Evolutionary conservation across 2,113 vertebrate genomes (phyloP).

Genomic region (Corythornis cristatus): DNA sequence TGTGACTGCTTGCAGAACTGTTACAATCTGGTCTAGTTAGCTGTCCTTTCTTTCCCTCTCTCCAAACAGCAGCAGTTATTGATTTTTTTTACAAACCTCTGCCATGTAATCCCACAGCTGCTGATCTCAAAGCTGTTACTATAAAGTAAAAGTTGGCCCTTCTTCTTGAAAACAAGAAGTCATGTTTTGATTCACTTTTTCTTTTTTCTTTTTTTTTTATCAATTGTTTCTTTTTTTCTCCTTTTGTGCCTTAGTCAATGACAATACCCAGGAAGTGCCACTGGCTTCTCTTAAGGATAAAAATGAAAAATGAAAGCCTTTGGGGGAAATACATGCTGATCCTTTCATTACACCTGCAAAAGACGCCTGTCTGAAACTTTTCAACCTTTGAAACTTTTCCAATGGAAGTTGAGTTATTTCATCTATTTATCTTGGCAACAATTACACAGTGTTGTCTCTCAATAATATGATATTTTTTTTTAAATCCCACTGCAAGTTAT

Average conservation of each 20-base stretch:
- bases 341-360: slow-evolving; percentile 72
- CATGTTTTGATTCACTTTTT: slow-evolving; percentile 73
- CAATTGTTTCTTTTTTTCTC: slow-evolving; percentile 66
- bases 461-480: slow-evolving; percentile 38
- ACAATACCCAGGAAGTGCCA: slow-evolving; percentile 68
- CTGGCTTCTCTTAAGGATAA: slow-evolving; percentile 70
- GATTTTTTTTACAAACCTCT: slow-evolving; percentile 85
- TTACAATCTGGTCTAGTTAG: slow-evolving; percentile 91
- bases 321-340: slow-evolving; percentile 68
- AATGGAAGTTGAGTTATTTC: slow-evolving; percentile 60
- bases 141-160: slow-evolving; percentile 82
- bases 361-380: slow-evolving; percentile 68
- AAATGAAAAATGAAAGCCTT: slow-evolving; percentile 69
- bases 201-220: slow-evolving; percentile 47
- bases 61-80: slow-evolving; percentile 86
- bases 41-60: slow-evolving; percentile 88
- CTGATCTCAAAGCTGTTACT: slow-evolving; percentile 84
- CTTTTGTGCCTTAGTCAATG: slow-evolving; percentile 67
- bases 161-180: slow-evolving; percentile 80
- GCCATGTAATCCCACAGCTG: slow-evolving; percentile 80
- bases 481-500: slow-evolving; percentile 46
- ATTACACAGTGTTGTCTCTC: slow-evolving; percentile 41
- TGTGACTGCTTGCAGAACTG: slow-evolving; percentile 87
- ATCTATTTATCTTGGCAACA: slow-evolving; percentile 59
- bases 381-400: slow-evolving; percentile 71